A percentile compares a stretch with the other conserved stretches of the same genome.
Evolutionary conservation across 92 coral and sea anemone genomes (phyloP).

Genomic region (Epizoanthus fatuus): DNA sequence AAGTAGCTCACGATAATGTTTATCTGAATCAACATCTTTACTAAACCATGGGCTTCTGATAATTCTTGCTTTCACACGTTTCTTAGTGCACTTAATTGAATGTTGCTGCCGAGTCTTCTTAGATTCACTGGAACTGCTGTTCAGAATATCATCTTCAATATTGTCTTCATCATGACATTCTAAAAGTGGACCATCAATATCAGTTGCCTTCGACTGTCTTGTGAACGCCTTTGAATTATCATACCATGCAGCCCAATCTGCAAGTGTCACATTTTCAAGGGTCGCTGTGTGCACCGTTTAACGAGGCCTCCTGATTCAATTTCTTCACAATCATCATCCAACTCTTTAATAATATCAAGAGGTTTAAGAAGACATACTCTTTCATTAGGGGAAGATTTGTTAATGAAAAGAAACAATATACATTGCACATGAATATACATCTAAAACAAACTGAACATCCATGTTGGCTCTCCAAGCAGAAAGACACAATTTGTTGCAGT

Average conservation of each 20-base stretch:
- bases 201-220: no score
- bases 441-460: slow-evolving; percentile 70
- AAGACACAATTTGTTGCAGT: slow-evolving; percentile 54
- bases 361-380: slow-evolving; percentile 72
- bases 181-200: no score
- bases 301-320: slow-evolving; percentile 39
- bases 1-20: slow-evolving; percentile 41
- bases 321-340: slow-evolving; percentile 57
- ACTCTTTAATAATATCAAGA: slow-evolving; percentile 62
- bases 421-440: slow-evolving; percentile 73
- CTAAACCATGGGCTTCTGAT: slow-evolving; percentile 45
- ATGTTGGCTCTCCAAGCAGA: slow-evolving; percentile 82
- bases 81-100: neutral
- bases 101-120: no score
- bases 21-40: slow-evolving; percentile 25
- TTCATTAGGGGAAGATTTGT: slow-evolving; percentile 63
- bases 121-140: no score
- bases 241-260: slow-evolving; percentile 81
- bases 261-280: slow-evolving; percentile 45
- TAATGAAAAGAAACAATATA: slow-evolving; percentile 63
- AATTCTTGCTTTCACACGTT: slow-evolving; percentile 30
- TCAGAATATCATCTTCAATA: no score
- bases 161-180: no score
- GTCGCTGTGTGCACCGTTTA: slow-evolving; percentile 48
- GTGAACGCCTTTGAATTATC: no score